Percentiles rank a stretch among this genome's conserved stretches.
Evolutionary conservation across 1,140 invertebrate genomes (phyloP).

Genomic region (Armadillidium nasatum): DNA sequence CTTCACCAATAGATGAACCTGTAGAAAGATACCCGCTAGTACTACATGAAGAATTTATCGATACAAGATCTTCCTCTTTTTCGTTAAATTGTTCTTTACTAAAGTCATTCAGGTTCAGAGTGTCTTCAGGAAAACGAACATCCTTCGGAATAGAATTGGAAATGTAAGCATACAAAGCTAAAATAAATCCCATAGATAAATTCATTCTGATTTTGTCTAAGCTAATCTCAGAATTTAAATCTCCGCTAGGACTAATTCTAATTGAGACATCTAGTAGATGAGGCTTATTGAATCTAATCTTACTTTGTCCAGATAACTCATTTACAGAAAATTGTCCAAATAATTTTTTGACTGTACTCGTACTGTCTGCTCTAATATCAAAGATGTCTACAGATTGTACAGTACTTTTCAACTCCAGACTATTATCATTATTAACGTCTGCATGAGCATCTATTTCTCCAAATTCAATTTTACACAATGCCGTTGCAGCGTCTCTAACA

Average conservation of each 20-base stretch:
- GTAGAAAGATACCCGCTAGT: constrained; percentile 59
- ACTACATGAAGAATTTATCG: constrained; percentile 52
- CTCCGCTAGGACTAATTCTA: constrained; percentile 40
- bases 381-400: constrained; percentile 64
- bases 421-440: constrained; percentile 65
- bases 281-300: constrained; percentile 39
- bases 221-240: constrained; percentile 38
- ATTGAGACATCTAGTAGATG: constrained; percentile 38
- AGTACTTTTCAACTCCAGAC: constrained; percentile 65
- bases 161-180: constrained; percentile 40
- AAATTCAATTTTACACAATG: constrained; percentile 64
- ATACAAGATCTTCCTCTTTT: constrained; percentile 27
- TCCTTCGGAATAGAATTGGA: constrained; percentile 39
- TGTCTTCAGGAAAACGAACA: constrained; percentile 34
- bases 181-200: constrained; percentile 32
- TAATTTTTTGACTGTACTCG: constrained; percentile 58
- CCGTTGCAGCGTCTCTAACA: constrained; percentile 65
- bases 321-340: constrained; percentile 41
- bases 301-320: constrained; percentile 23
- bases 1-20: constrained; percentile 44
- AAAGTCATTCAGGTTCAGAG: constrained; percentile 38
- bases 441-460: constrained; percentile 62
- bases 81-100: constrained; percentile 43
- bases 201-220: constrained; percentile 40
- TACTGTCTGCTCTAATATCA: constrained; percentile 65